Base-by-base conservation (phyloP, 2,113 vertebrate genomes). In the Raja brachyura region DNA sequence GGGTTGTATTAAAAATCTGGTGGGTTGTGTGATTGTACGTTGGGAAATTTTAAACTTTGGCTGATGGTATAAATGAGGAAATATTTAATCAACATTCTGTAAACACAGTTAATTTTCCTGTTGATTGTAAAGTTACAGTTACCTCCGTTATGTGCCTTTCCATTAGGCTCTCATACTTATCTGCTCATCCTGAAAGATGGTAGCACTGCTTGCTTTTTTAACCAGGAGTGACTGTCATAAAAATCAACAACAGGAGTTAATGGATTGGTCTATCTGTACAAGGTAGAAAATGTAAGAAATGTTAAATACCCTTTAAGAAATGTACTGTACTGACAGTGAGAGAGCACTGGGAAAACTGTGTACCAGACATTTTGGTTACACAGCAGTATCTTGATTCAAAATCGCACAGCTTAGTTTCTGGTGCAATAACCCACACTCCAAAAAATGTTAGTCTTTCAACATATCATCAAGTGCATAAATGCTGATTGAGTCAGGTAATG, bases 261-360 rank as follows among this genome's bases (percentile, higher is more conserved):
- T 13, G 28, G 25, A 31, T n/a, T 7, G 11, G n/a, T 61, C 4
- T 25, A 31, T 13, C 56, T 59, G 56, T 61, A 13, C 56, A 85
- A 16, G 28, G 56, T 28, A 86, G 11, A 86, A 61, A 16, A 61
- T 86, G 1, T 28, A 86, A 63, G 28, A 59, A 14, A 86, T 86
- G 56, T 61, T 86, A 31, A 86, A 86, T 61, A 88, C 14, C 59
- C n/a, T 88, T 18, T 88, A 63, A 88, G 83, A 88, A 88, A 88
- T 88, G 83, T 88, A 88, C 83, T 88, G 83, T 61, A 88, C 83
- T 31, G 5, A 4, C 20, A 20, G 70, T 20, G 22, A 73, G 70
- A 73, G 18, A 20, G 70, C 70, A 22, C 22, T 73, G 28, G n/a
- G 56, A 28, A 86, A n/a, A 28, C 0, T 13, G 13, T 5, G 54